Evolutionary conservation across 2,113 vertebrate genomes (phyloP).

Genomic region (Leptobrachium ailaonicum): DNA sequence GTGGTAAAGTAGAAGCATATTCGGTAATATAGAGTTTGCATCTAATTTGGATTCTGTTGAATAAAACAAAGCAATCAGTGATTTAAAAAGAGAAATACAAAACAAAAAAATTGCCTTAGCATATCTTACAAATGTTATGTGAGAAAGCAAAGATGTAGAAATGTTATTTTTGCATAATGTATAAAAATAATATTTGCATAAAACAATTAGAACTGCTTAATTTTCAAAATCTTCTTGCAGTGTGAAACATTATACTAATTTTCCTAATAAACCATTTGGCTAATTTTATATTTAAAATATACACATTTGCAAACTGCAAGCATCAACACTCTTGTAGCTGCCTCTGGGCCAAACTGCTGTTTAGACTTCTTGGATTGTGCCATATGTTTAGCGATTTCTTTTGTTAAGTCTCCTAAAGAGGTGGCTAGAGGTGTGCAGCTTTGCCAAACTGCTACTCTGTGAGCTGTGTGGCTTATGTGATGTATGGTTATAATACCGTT

Average conservation of each 20-base stretch:
- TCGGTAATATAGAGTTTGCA: too few relatives aligned
- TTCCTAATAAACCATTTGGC: conserved; percentile 43
- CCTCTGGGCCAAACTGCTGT: conserved; percentile 33
- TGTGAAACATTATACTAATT: conserved; percentile 27
- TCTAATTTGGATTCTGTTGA: too few relatives aligned
- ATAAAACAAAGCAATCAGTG: too few relatives aligned
- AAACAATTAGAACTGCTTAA: not conserved
- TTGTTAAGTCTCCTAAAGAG: conserved; percentile 55
- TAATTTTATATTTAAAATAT: conserved; percentile 38
- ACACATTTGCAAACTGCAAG: conserved; percentile 42
- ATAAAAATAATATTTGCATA: not conserved
- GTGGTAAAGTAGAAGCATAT: too few relatives aligned
- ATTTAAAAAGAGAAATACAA: too few relatives aligned
- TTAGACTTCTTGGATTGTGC: conserved; percentile 52
- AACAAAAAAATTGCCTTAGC: not conserved
- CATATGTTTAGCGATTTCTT: conserved; percentile 44
- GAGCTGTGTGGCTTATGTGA: conserved; percentile 29
- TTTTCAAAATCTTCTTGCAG: conserved; percentile 16
- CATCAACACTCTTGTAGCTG: conserved; percentile 47
- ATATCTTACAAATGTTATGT: not conserved
- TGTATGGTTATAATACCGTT: conserved; percentile 16
- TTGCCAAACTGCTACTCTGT: conserved; percentile 50
- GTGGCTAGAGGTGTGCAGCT: conserved; percentile 37
- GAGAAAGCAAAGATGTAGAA: not conserved
- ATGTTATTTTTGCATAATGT: not conserved